Evolutionary conservation across 2,888 invertebrate genomes (phyloP).

Genomic region (Drosophila prolongata): DNA sequence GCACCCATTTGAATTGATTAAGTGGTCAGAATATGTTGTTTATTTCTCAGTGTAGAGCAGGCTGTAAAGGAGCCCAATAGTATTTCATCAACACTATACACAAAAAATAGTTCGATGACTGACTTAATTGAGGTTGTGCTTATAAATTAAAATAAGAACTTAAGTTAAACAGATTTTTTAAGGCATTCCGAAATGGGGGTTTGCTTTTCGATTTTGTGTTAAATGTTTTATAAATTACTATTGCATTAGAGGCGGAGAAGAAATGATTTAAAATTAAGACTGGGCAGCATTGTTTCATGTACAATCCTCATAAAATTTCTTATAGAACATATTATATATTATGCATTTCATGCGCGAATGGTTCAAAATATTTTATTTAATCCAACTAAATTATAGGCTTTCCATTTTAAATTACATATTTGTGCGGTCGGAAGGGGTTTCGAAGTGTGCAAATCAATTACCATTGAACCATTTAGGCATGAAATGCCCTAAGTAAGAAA

Average conservation of each 20-base stretch:
- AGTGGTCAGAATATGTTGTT: constrained; percentile 17
- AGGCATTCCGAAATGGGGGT: constrained; percentile 15
- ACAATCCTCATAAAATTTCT: constrained; percentile 42
- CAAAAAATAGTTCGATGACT: constrained; percentile 29
- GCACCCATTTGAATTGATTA: constrained; percentile 32
- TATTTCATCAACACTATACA: constrained; percentile 16
- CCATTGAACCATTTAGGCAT: constrained; percentile 66
- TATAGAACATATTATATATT: constrained; percentile 35
- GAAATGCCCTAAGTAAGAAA: constrained; percentile 52
- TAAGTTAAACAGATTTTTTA: constrained; percentile 32
- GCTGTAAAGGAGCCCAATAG: constrained; percentile 67
- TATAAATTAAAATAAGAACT: constrained; percentile 50
- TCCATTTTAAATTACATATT: constrained; percentile 14
- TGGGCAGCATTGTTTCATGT: constrained; percentile 51
- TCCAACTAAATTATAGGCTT: constrained; percentile 10
- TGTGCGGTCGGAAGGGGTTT: constrained; percentile 44
- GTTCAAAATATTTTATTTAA: constrained; percentile 48
- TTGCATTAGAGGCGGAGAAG: constrained; percentile 36
- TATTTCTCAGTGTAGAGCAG: constrained; percentile 32
- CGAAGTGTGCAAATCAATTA: constrained; percentile 25
- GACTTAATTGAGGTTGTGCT: constrained; percentile 44
- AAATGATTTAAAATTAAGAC: constrained; percentile 56
- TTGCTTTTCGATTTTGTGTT: constrained; percentile 28
- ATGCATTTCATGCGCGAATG: constrained; percentile 69
- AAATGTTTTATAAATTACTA: constrained; percentile 31